These are phyloP conservation scores for Lerista edwardsae DNA, from an alignment of 2,797 vertebrate genomes.

Conservation along the genomic window DNA sequence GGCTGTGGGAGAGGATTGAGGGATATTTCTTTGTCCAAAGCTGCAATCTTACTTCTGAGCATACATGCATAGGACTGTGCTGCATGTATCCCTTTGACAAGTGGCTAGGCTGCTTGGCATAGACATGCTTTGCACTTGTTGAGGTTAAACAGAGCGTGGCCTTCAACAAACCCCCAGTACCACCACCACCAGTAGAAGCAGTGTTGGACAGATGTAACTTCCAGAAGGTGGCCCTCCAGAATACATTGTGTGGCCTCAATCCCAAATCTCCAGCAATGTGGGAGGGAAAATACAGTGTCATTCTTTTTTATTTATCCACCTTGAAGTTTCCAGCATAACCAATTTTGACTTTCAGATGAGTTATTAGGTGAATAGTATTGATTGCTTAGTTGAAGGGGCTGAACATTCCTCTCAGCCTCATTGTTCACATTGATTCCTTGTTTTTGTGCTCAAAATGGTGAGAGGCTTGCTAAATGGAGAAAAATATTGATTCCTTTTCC, in stretches of 20 bases:
- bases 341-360: slow-evolving; percentile 65
- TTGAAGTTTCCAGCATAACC: slow-evolving; percentile 47
- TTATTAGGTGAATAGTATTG: slow-evolving; percentile 62
- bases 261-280: neutral
- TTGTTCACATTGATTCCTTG: slow-evolving; percentile 70
- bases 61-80: too few species aligned
- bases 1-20: neutral
- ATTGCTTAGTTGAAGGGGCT: slow-evolving; percentile 63
- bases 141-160: neutral
- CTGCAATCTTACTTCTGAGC: too few species aligned
- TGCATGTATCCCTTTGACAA: neutral
- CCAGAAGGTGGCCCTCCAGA: neutral
- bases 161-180: too few species aligned
- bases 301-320: slow-evolving; percentile 19
- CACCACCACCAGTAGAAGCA: neutral
- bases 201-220: neutral
- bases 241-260: neutral
- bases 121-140: neutral
- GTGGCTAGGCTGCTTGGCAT: neutral
- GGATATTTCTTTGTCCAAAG: neutral
- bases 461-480: slow-evolving; percentile 75
- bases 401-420: slow-evolving; percentile 63
- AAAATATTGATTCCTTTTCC: slow-evolving; percentile 77
- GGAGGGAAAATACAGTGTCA: neutral
- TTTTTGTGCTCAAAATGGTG: slow-evolving; percentile 64